Evolutionary conservation across 2,113 vertebrate species (phyloP).

Genomic region (Misgurnus mizolepis): DNA sequence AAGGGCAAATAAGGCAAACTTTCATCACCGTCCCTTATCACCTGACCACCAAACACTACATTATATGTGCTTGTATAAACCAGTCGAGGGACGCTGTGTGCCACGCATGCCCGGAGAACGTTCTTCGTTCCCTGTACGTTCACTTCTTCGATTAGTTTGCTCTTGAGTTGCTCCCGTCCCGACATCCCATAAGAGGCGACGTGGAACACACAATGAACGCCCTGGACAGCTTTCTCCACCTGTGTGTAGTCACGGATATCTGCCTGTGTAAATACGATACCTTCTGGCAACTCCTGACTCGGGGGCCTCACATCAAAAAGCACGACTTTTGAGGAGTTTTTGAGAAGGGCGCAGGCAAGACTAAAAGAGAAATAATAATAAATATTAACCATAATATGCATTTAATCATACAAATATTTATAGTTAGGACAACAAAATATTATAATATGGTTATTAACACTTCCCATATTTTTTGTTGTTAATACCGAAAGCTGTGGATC

Average conservation of each 20-base stretch:
- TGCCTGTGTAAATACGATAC: conserved; percentile 79
- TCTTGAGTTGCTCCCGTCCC: conserved; percentile 88
- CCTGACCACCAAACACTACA: conserved; percentile 90
- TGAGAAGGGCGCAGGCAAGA: conserved; percentile 79
- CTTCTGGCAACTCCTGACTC: conserved; percentile 69
- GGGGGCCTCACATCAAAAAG: conserved; percentile 84
- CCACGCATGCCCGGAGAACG: conserved; percentile 79
- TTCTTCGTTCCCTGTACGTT: conserved; percentile 88
- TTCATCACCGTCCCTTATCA: conserved; percentile 88
- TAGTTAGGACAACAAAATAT: too few species aligned
- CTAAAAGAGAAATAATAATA: conserved; percentile 67
- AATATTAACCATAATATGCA: neutral
- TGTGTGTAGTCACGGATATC: conserved; percentile 78
- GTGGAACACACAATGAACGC: conserved; percentile 86
- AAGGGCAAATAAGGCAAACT: conserved; percentile 91
- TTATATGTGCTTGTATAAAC: conserved; percentile 96
- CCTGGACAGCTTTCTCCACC: conserved; percentile 74
- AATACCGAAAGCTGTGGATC: too few species aligned
- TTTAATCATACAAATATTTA: too few species aligned
- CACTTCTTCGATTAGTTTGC: conserved; percentile 81
- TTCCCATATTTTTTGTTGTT: too few species aligned
- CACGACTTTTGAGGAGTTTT: conserved; percentile 76
- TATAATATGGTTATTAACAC: too few species aligned
- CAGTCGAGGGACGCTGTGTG: conserved; percentile 74
- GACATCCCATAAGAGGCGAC: conserved; percentile 94